Percentiles rank a stretch among this genome's conserved stretches.
phyloP scores from a whole-genome alignment of 2,797 vertebrate species.

The Danio kyathit region DNA sequence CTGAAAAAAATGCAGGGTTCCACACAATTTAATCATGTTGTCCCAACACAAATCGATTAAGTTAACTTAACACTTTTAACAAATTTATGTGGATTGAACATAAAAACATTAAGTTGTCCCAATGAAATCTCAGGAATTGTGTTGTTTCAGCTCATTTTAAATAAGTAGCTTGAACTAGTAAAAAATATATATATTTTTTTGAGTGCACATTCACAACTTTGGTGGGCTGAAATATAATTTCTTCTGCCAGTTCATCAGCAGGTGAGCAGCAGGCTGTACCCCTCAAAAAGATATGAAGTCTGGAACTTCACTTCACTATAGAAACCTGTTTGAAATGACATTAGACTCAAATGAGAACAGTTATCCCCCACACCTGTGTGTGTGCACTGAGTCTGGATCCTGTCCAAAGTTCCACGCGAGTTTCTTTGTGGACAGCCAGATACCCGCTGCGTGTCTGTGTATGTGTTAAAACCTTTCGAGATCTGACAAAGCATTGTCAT shows the following conservation, averaged over 20 bases:
- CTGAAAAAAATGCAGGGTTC: too few relatives aligned
- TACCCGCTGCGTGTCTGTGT: slow-evolving; percentile 10
- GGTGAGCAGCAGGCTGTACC: background rate
- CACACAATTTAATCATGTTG: too few relatives aligned
- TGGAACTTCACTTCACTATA: slow-evolving; percentile 53
- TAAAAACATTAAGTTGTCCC: too few relatives aligned
- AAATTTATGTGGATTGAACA: too few relatives aligned
- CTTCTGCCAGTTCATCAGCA: background rate
- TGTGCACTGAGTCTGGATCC: slow-evolving; percentile 16
- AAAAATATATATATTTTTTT: too few relatives aligned
- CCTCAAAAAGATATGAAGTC: slow-evolving; percentile 32
- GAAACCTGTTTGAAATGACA: slow-evolving; percentile 68
- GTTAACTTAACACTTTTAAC: too few relatives aligned
- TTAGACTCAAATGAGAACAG: slow-evolving; percentile 38
- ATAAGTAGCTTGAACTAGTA: too few relatives aligned
- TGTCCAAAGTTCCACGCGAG: slow-evolving; percentile 28
- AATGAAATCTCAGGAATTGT: too few relatives aligned
- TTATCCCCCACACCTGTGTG: slow-evolving; percentile 45
- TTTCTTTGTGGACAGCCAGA: background rate
- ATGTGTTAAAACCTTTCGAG: slow-evolving; percentile 44
- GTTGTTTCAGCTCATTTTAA: too few relatives aligned
- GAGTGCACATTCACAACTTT: background rate
- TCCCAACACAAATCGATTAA: too few relatives aligned
- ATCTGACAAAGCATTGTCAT: slow-evolving; percentile 55
- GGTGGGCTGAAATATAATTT: background rate